Percentiles rank a stretch among this genome's conserved stretches.
Conservation (phyloP, 2,113 vertebrate genomes). For the Poeciliopsis turrubarensis region DNA sequence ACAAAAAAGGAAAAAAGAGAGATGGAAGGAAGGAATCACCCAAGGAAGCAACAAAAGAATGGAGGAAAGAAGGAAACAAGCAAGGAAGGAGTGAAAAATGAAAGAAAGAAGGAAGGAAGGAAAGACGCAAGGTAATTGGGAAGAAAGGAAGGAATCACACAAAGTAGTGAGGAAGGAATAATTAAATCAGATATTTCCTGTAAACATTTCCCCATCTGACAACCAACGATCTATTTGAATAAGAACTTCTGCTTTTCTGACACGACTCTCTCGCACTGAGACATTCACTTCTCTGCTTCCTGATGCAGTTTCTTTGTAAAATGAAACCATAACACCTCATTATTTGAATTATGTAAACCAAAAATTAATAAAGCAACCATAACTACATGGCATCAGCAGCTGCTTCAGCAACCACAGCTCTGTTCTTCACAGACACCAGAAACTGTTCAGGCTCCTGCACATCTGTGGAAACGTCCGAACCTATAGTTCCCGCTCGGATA, state of each 20-base stretch:
- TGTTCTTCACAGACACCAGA: not conserved
- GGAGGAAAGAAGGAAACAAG: no score
- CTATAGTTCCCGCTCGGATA: not conserved
- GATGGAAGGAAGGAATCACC: no score
- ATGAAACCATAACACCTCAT: not conserved
- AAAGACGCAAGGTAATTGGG: no score
- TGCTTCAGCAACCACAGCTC: not conserved
- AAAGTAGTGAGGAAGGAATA: no score
- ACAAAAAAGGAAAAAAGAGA: no score
- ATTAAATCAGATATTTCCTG: no score
- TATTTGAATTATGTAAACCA: not conserved
- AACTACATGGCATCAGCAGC: not conserved
- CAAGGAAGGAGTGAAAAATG: no score
- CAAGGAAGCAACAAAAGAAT: no score
- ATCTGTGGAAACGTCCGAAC: conserved; percentile 2
- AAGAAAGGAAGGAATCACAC: no score
- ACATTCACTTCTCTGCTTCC: no score
- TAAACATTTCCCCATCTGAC: not conserved
- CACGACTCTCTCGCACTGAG: no score
- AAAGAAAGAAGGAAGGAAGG: no score
- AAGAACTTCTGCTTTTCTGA: not conserved
- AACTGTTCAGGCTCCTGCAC: not conserved
- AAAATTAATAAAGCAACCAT: not conserved
- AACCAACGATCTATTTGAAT: not conserved
- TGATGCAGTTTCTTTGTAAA: not conserved